These are phyloP conservation scores for Pyxicephalus adspersus DNA, from an alignment of 2,113 vertebrate genomes.

Conservation along the genomic window DNA sequence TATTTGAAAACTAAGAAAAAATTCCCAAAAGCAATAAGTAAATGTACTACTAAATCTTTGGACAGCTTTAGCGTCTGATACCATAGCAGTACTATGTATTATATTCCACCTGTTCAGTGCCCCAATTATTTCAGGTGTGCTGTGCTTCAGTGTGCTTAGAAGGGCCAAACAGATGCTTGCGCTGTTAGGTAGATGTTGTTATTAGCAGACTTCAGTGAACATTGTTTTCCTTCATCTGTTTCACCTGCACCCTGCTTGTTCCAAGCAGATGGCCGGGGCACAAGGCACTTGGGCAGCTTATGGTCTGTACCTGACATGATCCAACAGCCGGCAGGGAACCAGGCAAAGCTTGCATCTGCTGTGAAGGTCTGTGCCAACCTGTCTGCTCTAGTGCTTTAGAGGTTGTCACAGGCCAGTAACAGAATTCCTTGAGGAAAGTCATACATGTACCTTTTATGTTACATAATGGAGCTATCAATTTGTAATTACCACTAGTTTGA, in stretches of 20 bases:
- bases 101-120: neutral
- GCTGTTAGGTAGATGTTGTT: conserved; percentile 14
- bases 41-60: neutral
- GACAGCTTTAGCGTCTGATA: neutral
- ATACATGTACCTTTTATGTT: neutral
- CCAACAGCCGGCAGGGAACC: conserved; percentile 8
- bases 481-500: conserved; percentile 39
- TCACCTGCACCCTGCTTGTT: conserved; percentile 43
- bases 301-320: conserved; percentile 1
- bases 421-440: conserved; percentile 42
- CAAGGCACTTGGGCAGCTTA: neutral
- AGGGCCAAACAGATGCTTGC: conserved; percentile 33
- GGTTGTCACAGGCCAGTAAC: conserved; percentile 26
- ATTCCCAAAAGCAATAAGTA: too few relatives aligned
- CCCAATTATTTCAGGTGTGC: neutral
- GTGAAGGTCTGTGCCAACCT: conserved; percentile 17
- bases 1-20: too few relatives aligned
- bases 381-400: conserved; percentile 34
- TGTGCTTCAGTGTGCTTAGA: neutral
- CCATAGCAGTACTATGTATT: neutral
- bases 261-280: conserved; percentile 43
- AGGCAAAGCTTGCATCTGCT: conserved; percentile 30
- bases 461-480: conserved; percentile 36
- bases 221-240: conserved; percentile 39
- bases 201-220: conserved; percentile 40